phyloP scores from a whole-genome alignment of 2,113 vertebrate species.

The Tragulus kanchil region DNA sequence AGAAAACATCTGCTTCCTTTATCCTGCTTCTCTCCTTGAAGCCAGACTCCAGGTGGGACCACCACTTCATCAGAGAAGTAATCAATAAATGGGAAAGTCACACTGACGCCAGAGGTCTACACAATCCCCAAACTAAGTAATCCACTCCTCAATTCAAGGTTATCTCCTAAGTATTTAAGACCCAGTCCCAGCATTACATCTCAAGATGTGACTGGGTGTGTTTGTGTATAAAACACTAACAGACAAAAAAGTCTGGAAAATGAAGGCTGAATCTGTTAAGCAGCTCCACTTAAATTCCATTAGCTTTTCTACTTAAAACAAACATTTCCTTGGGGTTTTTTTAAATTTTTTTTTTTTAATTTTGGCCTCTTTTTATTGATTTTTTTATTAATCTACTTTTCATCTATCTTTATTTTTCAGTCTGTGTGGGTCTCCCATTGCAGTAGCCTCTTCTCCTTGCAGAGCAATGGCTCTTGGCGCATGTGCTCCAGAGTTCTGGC shows the following conservation, averaged over 20 bases:
- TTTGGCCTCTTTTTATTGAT: neutral
- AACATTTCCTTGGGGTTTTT: neutral
- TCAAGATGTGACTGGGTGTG: neutral
- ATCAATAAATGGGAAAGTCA: neutral
- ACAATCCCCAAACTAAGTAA: neutral
- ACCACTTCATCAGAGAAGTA: neutral
- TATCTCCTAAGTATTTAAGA: neutral
- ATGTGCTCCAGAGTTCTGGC: too few species aligned
- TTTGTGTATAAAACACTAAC: neutral
- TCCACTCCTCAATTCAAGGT: neutral
- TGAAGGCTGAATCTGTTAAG: neutral
- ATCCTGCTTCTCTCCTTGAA: neutral
- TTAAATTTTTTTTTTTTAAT: neutral
- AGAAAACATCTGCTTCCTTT: neutral
- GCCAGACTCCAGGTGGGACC: neutral
- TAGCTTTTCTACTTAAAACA: constrained; percentile 59
- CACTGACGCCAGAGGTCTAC: neutral
- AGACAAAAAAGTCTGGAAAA: constrained; percentile 29
- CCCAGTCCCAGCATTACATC: neutral
- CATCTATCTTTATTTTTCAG: too few species aligned
- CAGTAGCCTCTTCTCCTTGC: too few species aligned
- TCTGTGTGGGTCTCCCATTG: too few species aligned
- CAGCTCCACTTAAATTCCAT: constrained; percentile 46
- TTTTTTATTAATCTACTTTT: too few species aligned
- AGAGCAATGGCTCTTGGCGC: too few species aligned